Evolutionary conservation across 1,140 invertebrate genomes (phyloP), one percentile per base, ranked within the genome.

Genomic region (Drosophila nigrodunni): DNA sequence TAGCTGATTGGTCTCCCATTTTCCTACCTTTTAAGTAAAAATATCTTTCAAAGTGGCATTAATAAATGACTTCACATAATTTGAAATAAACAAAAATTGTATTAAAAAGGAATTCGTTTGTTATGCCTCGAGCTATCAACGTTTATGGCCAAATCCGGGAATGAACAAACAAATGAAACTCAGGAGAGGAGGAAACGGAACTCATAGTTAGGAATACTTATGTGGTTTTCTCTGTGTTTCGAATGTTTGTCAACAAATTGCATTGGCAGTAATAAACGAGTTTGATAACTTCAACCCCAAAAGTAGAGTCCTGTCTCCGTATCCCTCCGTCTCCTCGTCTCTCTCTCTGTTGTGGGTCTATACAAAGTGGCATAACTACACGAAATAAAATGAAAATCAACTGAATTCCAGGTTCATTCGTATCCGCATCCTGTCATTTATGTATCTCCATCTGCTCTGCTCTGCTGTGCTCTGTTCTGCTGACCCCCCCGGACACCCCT

Each of bases 351-450:
- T 13, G 9, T 18, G 58, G 58, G 6, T 34, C 37, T 37, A 35
- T 34, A 37, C 30, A 54, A 54, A 54, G 47, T 70, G 67, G 58
- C 67, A 70, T 70, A 70, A 54, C 67, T 62, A 61, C 67, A 70
- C 67, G 59, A 34, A 52, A 62, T 62, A 54, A 62, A 46, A 68
- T 39, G 67, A 50, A 64, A 59, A 71, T 75, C 58, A 64, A 75
- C 60, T 58, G 72, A 79, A 73, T 75, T 76, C 60, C 80, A 73
- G 64, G 13, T 55, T 54, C 74, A 67, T 43, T 43, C 80, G 77
- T 34, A 54, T 54, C 50, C 50, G 50, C 50, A 54, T 54, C 50
- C 50, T 86, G 82, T 77, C 78, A 85, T 85, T 85, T 86, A 82
- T 85, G 81, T 86, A 73, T 86, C 78, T 83, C 81, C 50, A 54